Percentiles rank a stretch among this genome's conserved stretches.
Evolutionary conservation across 2,888 invertebrate species (phyloP).

Genomic region (Sericinus montela): DNA sequence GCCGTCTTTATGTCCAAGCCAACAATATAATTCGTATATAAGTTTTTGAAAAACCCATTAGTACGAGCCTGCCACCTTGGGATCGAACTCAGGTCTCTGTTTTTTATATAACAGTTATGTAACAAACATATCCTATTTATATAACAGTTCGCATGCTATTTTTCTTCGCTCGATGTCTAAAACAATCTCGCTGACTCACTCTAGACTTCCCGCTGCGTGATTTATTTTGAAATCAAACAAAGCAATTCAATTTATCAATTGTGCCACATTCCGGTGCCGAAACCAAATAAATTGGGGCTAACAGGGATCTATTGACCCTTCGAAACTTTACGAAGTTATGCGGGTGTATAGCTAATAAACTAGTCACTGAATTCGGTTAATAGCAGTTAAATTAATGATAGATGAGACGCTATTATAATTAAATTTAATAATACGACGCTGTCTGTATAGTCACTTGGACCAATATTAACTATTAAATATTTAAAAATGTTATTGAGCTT

Average conservation of each 20-base stretch:
- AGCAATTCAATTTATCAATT: slow-evolving; percentile 57
- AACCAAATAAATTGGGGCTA: slow-evolving; percentile 48
- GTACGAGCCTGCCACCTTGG: no score
- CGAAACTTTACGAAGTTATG: slow-evolving; percentile 26
- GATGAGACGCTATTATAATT: no score
- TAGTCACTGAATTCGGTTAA: slow-evolving; percentile 4
- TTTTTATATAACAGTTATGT: no score
- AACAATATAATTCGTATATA: no score
- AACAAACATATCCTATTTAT: neutral
- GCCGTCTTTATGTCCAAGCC: no score
- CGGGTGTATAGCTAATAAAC: slow-evolving; percentile 19
- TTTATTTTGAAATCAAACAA: slow-evolving; percentile 33
- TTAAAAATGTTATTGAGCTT: no score
- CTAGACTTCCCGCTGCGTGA: neutral
- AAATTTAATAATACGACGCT: no score
- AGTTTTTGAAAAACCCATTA: no score
- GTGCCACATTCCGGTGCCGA: slow-evolving; percentile 39
- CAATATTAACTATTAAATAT: no score
- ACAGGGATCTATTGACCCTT: slow-evolving; percentile 50
- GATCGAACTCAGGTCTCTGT: no score
- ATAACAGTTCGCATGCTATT: neutral
- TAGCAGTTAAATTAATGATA: no score
- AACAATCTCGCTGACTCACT: slow-evolving; percentile 3
- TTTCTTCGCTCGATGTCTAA: neutral
- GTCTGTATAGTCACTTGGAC: no score